These are phyloP conservation scores for Antennarius maculatus DNA, from an alignment of 2,797 vertebrate species.

Conservation along the genomic window DNA sequence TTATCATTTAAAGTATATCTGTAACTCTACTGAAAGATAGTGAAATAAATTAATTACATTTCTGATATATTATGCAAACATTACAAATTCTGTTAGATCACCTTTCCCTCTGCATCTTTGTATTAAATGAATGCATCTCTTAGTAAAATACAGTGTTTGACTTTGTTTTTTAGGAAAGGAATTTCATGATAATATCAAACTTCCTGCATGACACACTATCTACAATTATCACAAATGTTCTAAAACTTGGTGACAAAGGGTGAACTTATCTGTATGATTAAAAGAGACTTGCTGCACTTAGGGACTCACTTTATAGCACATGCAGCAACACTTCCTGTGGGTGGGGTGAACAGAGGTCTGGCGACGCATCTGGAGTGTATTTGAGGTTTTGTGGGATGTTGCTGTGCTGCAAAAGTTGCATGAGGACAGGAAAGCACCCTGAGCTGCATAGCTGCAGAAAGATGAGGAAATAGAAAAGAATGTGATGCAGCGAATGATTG, in stretches of 20 bases:
- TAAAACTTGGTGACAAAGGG: neutral
- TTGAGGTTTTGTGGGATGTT: constrained; percentile 52
- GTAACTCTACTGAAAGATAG: too few species aligned
- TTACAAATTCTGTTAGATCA: too few species aligned
- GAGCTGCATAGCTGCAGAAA: constrained; percentile 22
- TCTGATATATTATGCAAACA: too few species aligned
- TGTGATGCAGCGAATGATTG: constrained; percentile 34
- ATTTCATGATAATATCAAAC: too few species aligned
- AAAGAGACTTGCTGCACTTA: constrained; percentile 7
- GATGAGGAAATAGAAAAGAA: constrained; percentile 14
- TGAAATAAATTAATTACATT: too few species aligned
- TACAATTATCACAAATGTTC: too few species aligned
- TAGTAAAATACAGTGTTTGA: too few species aligned
- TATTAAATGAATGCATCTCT: too few species aligned
- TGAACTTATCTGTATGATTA: neutral
- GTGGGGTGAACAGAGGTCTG: constrained; percentile 15
- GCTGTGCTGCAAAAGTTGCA: constrained; percentile 32
- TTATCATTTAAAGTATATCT: too few species aligned
- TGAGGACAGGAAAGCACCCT: constrained; percentile 46
- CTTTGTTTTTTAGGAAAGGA: too few species aligned
- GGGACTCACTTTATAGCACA: constrained; percentile 14
- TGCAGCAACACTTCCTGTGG: constrained; percentile 42
- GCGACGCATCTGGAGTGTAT: constrained; percentile 56
- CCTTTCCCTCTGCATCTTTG: too few species aligned
- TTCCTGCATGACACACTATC: too few species aligned